These are phyloP conservation scores for Aphrophora alni DNA, from an alignment of 2,888 invertebrate species.

Conservation along the genomic window DNA sequence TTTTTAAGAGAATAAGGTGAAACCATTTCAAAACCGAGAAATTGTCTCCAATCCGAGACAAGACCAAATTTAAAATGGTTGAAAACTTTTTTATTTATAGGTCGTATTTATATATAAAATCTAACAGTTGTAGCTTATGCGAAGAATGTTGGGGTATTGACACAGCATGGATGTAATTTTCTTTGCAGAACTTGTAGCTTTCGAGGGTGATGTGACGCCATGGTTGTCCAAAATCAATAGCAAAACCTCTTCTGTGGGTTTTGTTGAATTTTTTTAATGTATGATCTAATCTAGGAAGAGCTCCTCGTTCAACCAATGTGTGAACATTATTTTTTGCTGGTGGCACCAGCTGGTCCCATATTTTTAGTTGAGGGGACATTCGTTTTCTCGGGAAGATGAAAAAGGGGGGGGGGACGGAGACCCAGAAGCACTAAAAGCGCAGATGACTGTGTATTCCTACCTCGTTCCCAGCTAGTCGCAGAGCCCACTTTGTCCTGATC, in stretches of 20 bases:
- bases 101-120: no score
- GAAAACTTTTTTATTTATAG: no score
- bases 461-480: conserved; percentile 53
- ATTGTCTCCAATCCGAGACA: no score
- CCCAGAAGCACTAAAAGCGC: conserved; percentile 57
- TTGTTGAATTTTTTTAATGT: conserved; percentile 53
- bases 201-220: no score
- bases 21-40: no score
- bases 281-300: conserved; percentile 46
- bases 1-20: no score
- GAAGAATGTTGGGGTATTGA: no score
- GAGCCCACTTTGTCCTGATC: conserved; percentile 56
- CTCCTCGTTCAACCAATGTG: conserved; percentile 52
- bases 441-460: conserved; percentile 55
- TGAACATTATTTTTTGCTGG: conserved; percentile 48
- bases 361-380: conserved; percentile 53
- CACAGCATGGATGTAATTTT: no score
- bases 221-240: conserved; percentile 54
- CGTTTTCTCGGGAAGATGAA: conserved; percentile 58
- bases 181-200: conserved; percentile 45
- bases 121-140: no score
- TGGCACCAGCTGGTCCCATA: conserved; percentile 46
- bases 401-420: conserved; percentile 58
- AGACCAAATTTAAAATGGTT: no score
- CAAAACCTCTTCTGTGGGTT: conserved; percentile 54